These are phyloP conservation scores for Dendrocincla fuliginosa DNA, from an alignment of 2,797 vertebrate genomes.

Conservation along the genomic window DNA sequence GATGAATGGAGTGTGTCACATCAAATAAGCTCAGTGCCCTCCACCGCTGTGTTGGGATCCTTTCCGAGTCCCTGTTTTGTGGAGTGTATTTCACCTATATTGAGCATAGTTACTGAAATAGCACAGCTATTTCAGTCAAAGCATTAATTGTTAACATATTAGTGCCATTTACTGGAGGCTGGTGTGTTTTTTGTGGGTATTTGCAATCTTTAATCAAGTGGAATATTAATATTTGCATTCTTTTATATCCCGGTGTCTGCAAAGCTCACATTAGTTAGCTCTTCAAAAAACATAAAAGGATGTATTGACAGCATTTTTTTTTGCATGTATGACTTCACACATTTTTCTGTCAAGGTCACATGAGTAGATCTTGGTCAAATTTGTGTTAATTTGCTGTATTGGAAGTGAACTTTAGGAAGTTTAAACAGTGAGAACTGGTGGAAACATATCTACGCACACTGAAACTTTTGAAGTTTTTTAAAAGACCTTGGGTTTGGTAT, in stretches of 20 bases:
- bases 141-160: neutral
- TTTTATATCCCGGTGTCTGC: neutral
- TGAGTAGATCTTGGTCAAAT: neutral
- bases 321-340: neutral
- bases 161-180: neutral
- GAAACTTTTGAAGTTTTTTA: neutral
- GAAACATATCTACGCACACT: neutral
- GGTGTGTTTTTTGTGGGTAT: neutral
- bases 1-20: conserved; percentile 54
- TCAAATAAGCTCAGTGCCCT: conserved; percentile 38
- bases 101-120: neutral
- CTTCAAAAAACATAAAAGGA: neutral
- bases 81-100: neutral
- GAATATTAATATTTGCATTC: neutral
- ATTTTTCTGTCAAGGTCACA: neutral
- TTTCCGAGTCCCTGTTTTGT: neutral
- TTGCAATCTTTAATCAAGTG: neutral
- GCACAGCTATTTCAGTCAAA: neutral
- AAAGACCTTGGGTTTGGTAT: neutral
- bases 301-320: neutral
- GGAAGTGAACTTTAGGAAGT: neutral
- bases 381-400: neutral
- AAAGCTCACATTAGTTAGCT: neutral
- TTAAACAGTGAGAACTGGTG: neutral
- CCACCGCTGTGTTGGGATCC: neutral